These are phyloP conservation scores for Teinopalpus imperialis DNA, from an alignment of 2,888 invertebrate species.

Conservation along the genomic window DNA sequence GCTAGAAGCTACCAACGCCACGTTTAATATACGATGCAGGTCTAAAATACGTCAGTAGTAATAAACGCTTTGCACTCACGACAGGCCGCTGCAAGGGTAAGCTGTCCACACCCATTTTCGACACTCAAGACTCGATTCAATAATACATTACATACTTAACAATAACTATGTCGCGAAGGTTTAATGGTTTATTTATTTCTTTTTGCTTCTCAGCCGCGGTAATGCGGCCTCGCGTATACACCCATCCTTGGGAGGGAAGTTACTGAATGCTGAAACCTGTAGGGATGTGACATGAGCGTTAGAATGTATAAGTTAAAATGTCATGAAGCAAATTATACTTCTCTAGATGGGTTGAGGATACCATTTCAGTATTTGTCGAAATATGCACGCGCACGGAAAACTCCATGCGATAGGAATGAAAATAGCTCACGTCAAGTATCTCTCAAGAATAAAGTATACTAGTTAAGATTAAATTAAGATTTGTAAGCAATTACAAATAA, in stretches of 20 bases:
- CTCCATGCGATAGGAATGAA: no score
- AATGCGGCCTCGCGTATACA: slow-evolving; percentile 46
- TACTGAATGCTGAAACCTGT: slow-evolving; percentile 39
- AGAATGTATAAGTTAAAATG: no score
- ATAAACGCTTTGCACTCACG: slow-evolving; percentile 42
- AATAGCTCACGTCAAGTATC: no score
- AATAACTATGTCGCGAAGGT: slow-evolving; percentile 31
- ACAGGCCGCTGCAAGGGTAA: slow-evolving; percentile 50
- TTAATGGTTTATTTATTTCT: slow-evolving; percentile 32
- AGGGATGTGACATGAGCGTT: slow-evolving; percentile 30
- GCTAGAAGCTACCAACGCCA: slow-evolving; percentile 2
- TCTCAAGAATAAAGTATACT: no score
- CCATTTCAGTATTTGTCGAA: no score
- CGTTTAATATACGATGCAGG: slow-evolving; percentile 24
- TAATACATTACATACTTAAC: slow-evolving; percentile 36
- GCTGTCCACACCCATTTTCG: slow-evolving; percentile 67
- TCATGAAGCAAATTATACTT: no score
- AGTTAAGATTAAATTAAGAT: no score
- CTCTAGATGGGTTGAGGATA: no score
- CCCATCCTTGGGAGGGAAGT: slow-evolving; percentile 45
- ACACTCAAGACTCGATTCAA: slow-evolving; percentile 42
- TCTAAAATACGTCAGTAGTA: slow-evolving; percentile 25
- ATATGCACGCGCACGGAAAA: no score
- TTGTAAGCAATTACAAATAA: no score
- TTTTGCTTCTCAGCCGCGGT: slow-evolving; percentile 41